Base-by-base conservation (phyloP, 2,113 vertebrate species). In the Taxidea taxus region DNA sequence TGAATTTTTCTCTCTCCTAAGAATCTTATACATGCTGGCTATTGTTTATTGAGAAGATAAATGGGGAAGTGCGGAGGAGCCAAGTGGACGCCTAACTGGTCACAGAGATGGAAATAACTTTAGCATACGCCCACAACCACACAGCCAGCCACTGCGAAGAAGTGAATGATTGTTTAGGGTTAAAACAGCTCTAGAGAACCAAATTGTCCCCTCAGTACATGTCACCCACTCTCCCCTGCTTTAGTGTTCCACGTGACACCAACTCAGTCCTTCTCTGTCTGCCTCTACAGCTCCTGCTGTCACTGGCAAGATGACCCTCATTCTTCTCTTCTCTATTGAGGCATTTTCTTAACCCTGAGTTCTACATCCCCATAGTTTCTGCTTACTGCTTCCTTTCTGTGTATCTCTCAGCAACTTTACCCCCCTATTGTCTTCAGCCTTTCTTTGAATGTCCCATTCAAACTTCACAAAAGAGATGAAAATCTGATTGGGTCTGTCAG, bases 371-470 rank as follows among this genome's bases (percentile, higher is more conserved):
- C 82, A 85, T 93, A 90, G 84, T 95, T 98, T 96, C 95, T 97
- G 92, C 95, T 97, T 96, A 92, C 90, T 90, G 95, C 96, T 92
- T 97, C 94, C 70, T 96, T 98, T 97, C 97, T 97, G 58, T 80
- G 66, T 27, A 85, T 94, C 80, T 87, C 95, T 95, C 90, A 96
- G 97, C 70, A 98, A 90, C 90, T 90, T 75, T 81, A 93, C 58
- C 42, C 72, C 7, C 0, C 84, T 74, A 66, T 96, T 97, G 77
- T 95, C 81, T 90, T 95, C 94, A 88, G 70, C 9, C 78, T 97
- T 96, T 93, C 80, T 95, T 97, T 96, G 77, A 96, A 58, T 90
- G 44, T 88, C n/a, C 87, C 87, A 96, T 97, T 98, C 94, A 98
- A 82, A 87, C 75, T 56, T 92, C 87, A 97, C 96, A 98, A 97